Base-by-base conservation (phyloP, 2,113 vertebrate species). In the Myxocyprinus asiaticus region DNA sequence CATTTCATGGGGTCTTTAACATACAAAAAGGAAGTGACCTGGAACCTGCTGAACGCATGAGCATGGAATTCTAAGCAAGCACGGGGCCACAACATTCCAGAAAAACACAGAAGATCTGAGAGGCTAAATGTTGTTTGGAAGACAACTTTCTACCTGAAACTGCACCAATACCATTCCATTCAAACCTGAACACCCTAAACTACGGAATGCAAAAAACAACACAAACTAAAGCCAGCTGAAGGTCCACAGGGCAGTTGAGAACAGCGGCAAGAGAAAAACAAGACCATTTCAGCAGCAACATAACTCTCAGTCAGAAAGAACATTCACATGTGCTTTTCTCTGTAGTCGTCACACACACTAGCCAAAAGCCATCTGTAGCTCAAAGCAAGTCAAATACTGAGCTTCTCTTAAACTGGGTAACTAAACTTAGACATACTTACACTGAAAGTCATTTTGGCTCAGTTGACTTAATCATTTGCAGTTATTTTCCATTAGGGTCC, bases 401-500 rank as follows among this genome's bases (percentile, higher is more conserved):
- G 22, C 22, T 33, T 33, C 22, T 33, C 22, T 33, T 1, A 55
- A 55, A 5, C 53, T 55, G 11, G 53, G 12, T 55, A 7, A 51
- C 70, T 8, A 33, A 33, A 33, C 22, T 33, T 33, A 33, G 1
- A 33, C 22, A 33, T 33, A 15, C 14, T 12, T 59, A 7, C 43
- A 2, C 73, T 17, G 7, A 56, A 50, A 42, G 7, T 73, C 71
- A 61, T 61, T 62, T 62, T 33, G 56, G 9, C 9, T 12, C n/a
- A 61, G 42, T 55, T 43, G 69, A 72, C 44, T 56, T 6, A 45
- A 58, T 58, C 42, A 58, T 2, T 59, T 73, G 70, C 70, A 6
- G 56, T 44, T 45, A 59, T 73, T 61, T 73, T 53, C 70, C 59
- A 17, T 44, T 59, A 56, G 8, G n/a, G 47, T n/a, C n/a, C 11